phyloP scores from a whole-genome alignment of 1,140 invertebrate genomes.

The Drosophila insularis region DNA sequence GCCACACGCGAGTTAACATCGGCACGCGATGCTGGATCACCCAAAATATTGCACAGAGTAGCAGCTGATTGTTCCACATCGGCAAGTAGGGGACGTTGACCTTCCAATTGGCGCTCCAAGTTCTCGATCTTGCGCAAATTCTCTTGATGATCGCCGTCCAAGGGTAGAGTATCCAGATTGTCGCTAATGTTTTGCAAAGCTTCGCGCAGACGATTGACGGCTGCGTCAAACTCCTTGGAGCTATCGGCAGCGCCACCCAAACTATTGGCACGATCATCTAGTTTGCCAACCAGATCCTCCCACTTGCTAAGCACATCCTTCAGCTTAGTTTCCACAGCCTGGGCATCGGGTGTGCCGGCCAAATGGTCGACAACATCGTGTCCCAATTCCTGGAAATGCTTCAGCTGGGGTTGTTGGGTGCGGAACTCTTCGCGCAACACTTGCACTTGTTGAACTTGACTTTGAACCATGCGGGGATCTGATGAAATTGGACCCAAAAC shows the following conservation, averaged over 20 bases:
- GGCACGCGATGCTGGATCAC: slow-evolving; percentile 93
- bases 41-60: slow-evolving; percentile 93
- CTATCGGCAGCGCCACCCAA: slow-evolving; percentile 94
- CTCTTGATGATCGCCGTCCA: slow-evolving; percentile 93
- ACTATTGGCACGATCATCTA: slow-evolving; percentile 92
- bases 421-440: slow-evolving; percentile 96
- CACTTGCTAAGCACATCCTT: slow-evolving; percentile 88
- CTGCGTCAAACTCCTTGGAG: slow-evolving; percentile 94
- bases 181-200: slow-evolving; percentile 93
- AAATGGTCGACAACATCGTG: slow-evolving; percentile 89
- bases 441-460: slow-evolving; percentile 96
- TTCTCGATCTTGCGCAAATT: slow-evolving; percentile 93
- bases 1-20: slow-evolving; percentile 95
- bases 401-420: slow-evolving; percentile 93
- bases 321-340: slow-evolving; percentile 87
- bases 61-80: slow-evolving; percentile 94
- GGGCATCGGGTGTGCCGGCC: slow-evolving; percentile 88
- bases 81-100: slow-evolving; percentile 92
- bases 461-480: slow-evolving; percentile 96
- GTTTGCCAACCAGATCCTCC: slow-evolving; percentile 88
- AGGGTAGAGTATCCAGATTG: slow-evolving; percentile 91
- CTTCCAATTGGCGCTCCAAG: slow-evolving; percentile 93
- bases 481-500: slow-evolving; percentile 97
- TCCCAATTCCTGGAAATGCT: slow-evolving; percentile 92
- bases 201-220: slow-evolving; percentile 89